Percentiles rank a stretch among this genome's conserved stretches.
These are phyloP conservation scores for Lagorchestes hirsutus DNA, from an alignment of 2,797 vertebrate species.

Conservation along the genomic window DNA sequence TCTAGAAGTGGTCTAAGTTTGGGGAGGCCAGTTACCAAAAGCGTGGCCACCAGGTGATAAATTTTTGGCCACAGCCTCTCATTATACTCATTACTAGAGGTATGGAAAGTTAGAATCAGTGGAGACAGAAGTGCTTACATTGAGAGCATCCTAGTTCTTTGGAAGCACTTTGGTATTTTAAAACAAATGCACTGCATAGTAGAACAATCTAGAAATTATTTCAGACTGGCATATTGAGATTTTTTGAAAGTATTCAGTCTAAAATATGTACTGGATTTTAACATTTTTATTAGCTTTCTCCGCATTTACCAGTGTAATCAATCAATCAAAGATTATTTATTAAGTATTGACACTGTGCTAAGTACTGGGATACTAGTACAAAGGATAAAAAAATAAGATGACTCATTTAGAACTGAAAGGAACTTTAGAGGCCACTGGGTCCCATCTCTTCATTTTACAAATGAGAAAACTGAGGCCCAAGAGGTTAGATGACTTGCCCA, in stretches of 20 bases:
- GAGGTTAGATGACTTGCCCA: neutral
- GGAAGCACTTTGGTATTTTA: neutral
- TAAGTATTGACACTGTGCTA: neutral
- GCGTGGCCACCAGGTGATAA: neutral
- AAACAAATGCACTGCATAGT: neutral
- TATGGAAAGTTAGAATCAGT: neutral
- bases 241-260: slow-evolving; percentile 9
- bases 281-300: neutral
- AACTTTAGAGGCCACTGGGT: neutral
- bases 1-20: neutral
- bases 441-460: neutral
- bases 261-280: neutral
- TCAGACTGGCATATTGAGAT: neutral
- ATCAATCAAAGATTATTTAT: neutral
- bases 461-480: neutral
- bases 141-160: neutral
- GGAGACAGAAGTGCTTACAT: neutral
- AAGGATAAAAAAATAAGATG: neutral
- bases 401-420: neutral
- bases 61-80: neutral
- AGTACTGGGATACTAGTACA: neutral
- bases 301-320: slow-evolving; percentile 8
- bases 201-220: slow-evolving; percentile 33
- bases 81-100: neutral
- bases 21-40: neutral